Evolutionary conservation across 2,113 vertebrate species (phyloP).

Genomic region (Eupsittula cactorum): DNA sequence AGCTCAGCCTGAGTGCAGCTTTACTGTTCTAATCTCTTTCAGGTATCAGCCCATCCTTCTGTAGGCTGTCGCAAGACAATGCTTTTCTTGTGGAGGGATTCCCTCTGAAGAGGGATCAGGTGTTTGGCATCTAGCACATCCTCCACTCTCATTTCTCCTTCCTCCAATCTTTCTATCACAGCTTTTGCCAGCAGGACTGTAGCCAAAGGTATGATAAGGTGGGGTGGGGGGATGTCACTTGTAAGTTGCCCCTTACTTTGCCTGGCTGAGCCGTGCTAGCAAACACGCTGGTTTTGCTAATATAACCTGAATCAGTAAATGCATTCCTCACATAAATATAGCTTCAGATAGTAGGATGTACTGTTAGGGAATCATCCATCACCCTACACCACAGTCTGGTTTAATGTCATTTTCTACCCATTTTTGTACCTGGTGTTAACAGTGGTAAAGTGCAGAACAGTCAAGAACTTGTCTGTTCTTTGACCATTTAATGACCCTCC

Average conservation of each 20-base stretch:
- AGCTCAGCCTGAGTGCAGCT: background rate
- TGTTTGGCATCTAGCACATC: background rate
- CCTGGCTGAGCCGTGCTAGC: background rate
- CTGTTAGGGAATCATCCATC: background rate
- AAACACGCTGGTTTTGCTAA: background rate
- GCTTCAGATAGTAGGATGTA: background rate
- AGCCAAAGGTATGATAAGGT: background rate
- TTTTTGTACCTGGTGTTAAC: background rate
- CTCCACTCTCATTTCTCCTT: background rate
- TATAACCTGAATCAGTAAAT: background rate
- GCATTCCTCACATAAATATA: background rate
- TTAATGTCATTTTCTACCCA: background rate
- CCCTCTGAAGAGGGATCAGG: slow-evolving; percentile 14
- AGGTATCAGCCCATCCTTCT: slow-evolving; percentile 16
- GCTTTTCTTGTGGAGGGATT: background rate
- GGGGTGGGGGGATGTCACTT: background rate
- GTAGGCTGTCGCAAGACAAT: slow-evolving; percentile 7
- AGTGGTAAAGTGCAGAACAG: background rate
- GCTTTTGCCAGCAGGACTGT: background rate
- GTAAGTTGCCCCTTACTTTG: background rate
- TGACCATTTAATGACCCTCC: background rate
- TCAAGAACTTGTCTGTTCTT: background rate
- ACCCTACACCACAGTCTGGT: background rate
- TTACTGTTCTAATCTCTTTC: slow-evolving; percentile 13
- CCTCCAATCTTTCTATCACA: background rate